These are phyloP conservation scores for Dunckerocampus dactyliophorus DNA, from an alignment of 2,113 vertebrate species.

Conservation along the genomic window DNA sequence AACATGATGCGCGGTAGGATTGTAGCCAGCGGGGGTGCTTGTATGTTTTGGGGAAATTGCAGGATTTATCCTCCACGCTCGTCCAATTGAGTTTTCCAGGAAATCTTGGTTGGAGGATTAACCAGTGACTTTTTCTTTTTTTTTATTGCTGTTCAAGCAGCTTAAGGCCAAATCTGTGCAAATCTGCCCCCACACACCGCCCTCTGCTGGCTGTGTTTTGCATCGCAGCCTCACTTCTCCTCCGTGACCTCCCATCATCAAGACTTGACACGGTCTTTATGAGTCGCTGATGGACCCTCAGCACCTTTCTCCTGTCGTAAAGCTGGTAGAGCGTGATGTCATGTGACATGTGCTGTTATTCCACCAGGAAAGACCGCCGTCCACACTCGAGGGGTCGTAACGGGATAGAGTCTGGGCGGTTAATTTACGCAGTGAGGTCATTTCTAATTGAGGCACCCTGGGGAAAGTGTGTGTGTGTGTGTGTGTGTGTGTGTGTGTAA, in stretches of 20 bases:
- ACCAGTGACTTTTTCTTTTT: slow-evolving; percentile 28
- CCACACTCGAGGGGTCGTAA: too few relatives aligned
- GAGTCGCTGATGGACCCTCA: slow-evolving; percentile 10
- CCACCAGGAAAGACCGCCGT: too few relatives aligned
- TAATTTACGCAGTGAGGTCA: slow-evolving; percentile 19
- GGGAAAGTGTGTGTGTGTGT: not conserved
- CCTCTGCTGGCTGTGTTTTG: not conserved
- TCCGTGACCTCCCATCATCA: slow-evolving; percentile 6
- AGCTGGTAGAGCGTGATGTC: slow-evolving; percentile 1
- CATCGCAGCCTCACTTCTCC: not conserved
- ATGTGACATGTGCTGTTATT: too few relatives aligned
- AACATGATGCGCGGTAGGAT: too few relatives aligned
- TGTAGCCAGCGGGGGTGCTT: not conserved
- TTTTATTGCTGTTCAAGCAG: slow-evolving; percentile 41
- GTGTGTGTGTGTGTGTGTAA: slow-evolving; percentile 3
- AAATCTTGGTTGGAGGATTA: slow-evolving; percentile 40
- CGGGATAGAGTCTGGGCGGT: not conserved
- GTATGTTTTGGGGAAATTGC: not conserved
- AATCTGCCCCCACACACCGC: too few relatives aligned
- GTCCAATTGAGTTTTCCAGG: slow-evolving; percentile 37
- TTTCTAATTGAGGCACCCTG: slow-evolving; percentile 24
- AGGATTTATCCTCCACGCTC: not conserved
- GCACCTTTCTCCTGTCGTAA: not conserved
- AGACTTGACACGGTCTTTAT: not conserved
- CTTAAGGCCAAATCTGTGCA: slow-evolving; percentile 22